Conservation (phyloP, 2,113 vertebrate genomes). For the Varanus komodoensis region DNA sequence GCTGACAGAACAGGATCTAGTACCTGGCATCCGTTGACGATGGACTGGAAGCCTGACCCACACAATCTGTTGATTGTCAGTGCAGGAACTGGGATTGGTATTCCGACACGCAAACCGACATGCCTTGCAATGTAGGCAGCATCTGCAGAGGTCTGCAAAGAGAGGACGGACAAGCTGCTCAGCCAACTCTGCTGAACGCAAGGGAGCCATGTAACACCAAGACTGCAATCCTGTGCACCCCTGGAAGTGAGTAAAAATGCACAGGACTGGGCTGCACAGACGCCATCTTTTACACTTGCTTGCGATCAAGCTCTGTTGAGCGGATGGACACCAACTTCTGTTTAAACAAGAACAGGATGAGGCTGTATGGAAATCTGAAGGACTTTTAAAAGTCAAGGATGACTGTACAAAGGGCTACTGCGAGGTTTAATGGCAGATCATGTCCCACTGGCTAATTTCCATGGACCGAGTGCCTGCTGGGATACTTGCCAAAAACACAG, state of each 20-base stretch:
- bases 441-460: background rate
- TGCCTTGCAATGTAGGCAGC: constrained; percentile 90
- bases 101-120: constrained; percentile 87
- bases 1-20: background rate
- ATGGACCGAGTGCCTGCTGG: background rate
- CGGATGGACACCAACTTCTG: too few relatives aligned
- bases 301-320: background rate
- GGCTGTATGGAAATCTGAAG: background rate
- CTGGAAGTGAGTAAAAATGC: background rate
- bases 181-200: background rate
- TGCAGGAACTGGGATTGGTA: constrained; percentile 86
- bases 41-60: constrained; percentile 96
- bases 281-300: background rate
- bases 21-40: constrained; percentile 93
- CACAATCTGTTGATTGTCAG: constrained; percentile 94
- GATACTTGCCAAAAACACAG: background rate
- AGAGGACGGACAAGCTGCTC: background rate
- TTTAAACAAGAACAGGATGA: background rate
- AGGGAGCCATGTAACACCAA: accelerated
- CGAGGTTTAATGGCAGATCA: background rate
- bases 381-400: background rate
- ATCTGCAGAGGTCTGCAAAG: constrained; percentile 85
- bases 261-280: background rate
- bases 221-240: background rate
- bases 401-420: background rate